Evolutionary conservation across 1,140 invertebrate species (phyloP), one percentile per base, ranked within the genome.

Genomic region (Delia radicum): DNA sequence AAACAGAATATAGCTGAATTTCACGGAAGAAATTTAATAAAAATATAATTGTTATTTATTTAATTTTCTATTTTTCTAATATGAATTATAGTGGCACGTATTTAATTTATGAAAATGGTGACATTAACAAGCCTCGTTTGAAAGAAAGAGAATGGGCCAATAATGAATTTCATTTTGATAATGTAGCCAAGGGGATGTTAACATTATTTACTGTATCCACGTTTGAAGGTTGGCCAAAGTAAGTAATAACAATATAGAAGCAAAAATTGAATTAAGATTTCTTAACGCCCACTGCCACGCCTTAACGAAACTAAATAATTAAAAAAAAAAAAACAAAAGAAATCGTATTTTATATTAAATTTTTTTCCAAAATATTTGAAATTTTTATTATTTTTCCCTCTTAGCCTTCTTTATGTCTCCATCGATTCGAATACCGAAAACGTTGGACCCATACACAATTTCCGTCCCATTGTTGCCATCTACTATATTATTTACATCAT

Each of bases 401-500:
- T 69, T 87, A 98, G 96, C 78, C 90, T 99, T 78, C 89, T 99
- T 62, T 98, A 99, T 84, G 93, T 94, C 74, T 98, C 98, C 62
- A 99, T 99, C 82, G 98, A 99, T 88, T 99, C 98, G 42, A 96
- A 98, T 87, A 90, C 91, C 78, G 98, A 99, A 90, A 91, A 98
- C 85, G 89, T 91, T 77, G 98, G 98, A 86, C 98, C 97, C 85
- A 96, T 98, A 85, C 94, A 98, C 88, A 99, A 99, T 89, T 97
- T 96, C 88, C 93, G 98, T 87, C 98, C 97, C 82, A 94, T 97
- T 81, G 97, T 99, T 78, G 97, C 98, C 81, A 92, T 97, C 79
- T 99, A 98, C 89, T 99, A 98, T 88, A 99, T 99, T 81, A 95
- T 98, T 87, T 99, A 99, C 88, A 99, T 99, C 85, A 99, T 99